Evolutionary conservation across 2,797 vertebrate genomes (phyloP), one percentile per base, ranked within the genome.

Genomic region (Holocentrus rufus): DNA sequence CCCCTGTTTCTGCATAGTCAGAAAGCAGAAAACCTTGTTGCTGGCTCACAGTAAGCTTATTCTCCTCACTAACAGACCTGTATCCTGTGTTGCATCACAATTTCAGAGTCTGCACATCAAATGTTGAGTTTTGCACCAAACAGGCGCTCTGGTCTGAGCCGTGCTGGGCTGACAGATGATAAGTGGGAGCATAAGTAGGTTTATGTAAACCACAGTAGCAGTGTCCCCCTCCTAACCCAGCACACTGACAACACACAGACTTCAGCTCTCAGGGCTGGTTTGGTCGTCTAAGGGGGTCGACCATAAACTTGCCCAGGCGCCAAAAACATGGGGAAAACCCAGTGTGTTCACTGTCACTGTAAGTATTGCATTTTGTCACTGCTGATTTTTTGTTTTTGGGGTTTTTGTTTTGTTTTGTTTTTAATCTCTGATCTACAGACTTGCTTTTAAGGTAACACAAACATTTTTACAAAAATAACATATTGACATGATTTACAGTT

Each of bases 101-200:
- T n/a, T 47, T 18, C 18, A 22, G 39, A 64, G 65, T 54, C 54
- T 74, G 39, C 61, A 25, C 30, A 54, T 30, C 7, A 58, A 39
- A 22, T 58, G 52, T 54, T 39, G 34, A 27, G 15, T 25, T 39
- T 49, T 27, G 39, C 30, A 53, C 55, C 50, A 27, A 62, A 47
- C 30, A 58, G 20, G 20, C 1, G 13, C 0, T 10, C 44, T 11
- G 4, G 49, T 25, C 55, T 67, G n/a, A 74, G 54, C 7, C 13
- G 39, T 47, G 27, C 34, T 57, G 15, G 6, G 11, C 56, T 75
- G 60, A 56, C 25, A 64, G 67, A 39, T 25, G 30, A 76, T 18
- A 34, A 62, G 34, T 64, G 34, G 54, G 77, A 52, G n/a, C 62
- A 34, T 14, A 63, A 63, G 54, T 50, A 15, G 8, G 15, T 64